phyloP scores from a whole-genome alignment of 2,113 vertebrate genomes.

The Maccullochella peelii region DNA sequence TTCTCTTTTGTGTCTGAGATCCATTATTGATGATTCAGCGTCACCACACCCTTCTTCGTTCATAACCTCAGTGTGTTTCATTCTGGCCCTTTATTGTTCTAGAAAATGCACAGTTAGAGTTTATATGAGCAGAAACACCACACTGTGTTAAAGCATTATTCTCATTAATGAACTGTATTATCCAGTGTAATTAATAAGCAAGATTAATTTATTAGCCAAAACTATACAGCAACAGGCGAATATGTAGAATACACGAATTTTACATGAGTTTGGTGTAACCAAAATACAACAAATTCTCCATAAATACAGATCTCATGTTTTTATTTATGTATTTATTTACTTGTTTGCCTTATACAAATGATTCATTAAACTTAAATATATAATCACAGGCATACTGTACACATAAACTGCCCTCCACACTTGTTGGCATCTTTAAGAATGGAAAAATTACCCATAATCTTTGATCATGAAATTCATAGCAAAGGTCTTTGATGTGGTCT shows the following conservation, averaged over 20 bases:
- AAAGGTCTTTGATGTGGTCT: background rate
- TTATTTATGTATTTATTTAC: background rate
- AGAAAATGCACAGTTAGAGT: background rate
- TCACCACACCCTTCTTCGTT: slow-evolving; percentile 19
- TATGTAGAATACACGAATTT: background rate
- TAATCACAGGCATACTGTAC: background rate
- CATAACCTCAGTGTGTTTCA: background rate
- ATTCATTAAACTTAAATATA: background rate
- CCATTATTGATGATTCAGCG: slow-evolving; percentile 31
- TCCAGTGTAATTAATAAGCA: slow-evolving; percentile 3
- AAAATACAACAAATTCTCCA: slow-evolving; percentile 1
- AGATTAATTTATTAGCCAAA: background rate
- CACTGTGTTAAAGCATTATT: background rate
- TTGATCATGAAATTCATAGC: background rate
- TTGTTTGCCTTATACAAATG: background rate
- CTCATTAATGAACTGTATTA: slow-evolving; percentile 16
- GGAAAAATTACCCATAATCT: background rate
- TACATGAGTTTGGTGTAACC: too few species aligned
- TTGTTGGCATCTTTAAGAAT: background rate
- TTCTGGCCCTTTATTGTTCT: background rate
- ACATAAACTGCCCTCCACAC: background rate
- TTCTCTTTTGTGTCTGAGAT: background rate
- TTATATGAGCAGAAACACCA: background rate
- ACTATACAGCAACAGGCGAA: background rate
- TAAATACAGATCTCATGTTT: slow-evolving; percentile 3